phyloP scores from a whole-genome alignment of 2,888 invertebrate species.

The Osmoderma eremita region DNA sequence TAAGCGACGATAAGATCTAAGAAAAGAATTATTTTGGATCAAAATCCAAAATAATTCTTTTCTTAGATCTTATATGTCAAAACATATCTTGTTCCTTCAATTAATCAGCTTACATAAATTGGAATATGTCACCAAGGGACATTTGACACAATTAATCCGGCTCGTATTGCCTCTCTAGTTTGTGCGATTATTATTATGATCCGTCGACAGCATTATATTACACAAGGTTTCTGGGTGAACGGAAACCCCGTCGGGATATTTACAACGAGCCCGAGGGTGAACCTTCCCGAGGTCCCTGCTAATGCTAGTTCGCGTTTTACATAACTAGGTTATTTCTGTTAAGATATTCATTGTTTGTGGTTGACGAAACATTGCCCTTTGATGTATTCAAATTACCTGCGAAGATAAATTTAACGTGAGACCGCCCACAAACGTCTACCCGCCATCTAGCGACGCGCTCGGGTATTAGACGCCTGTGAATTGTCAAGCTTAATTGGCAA shows the following conservation, averaged over 20 bases:
- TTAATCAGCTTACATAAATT: no score
- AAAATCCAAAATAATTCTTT: background rate
- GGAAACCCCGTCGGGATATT: conserved; percentile 1
- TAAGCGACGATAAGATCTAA: background rate
- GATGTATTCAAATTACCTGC: conserved; percentile 29
- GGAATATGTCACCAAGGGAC: background rate
- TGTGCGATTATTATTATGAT: conserved; percentile 15
- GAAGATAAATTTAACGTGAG: conserved; percentile 17
- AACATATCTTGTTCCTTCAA: no score
- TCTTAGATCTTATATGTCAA: no score
- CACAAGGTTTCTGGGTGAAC: background rate
- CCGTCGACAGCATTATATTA: conserved; percentile 6
- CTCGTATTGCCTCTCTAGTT: background rate
- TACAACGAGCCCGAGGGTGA: background rate
- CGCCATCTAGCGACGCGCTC: background rate
- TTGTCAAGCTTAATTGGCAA: background rate
- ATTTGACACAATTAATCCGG: background rate
- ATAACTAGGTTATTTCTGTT: conserved; percentile 18
- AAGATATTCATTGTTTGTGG: conserved; percentile 26
- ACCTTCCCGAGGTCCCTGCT: background rate
- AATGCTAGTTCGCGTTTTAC: conserved; percentile 1
- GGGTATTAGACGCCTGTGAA: background rate
- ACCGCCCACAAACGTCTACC: conserved; percentile 10
- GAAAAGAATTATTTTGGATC: background rate
- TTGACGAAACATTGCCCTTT: conserved; percentile 14